Conservation (phyloP, 2,797 vertebrate species). For the Hydrophis major region DNA sequence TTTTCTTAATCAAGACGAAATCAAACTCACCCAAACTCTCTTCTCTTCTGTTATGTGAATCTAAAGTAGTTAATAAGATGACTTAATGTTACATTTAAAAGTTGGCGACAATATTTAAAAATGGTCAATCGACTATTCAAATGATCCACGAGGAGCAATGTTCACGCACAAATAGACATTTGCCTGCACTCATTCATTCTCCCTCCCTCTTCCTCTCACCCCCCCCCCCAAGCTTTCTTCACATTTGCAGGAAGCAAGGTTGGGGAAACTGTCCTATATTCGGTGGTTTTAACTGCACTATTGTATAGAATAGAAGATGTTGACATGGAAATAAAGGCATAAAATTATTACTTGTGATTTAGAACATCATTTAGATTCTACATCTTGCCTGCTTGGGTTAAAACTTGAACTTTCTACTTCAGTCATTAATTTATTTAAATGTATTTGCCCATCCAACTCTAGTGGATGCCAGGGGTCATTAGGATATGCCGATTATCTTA, state of each 20-base stretch:
- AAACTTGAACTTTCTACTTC: not conserved
- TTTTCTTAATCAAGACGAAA: slow-evolving; percentile 43
- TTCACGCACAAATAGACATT: not conserved
- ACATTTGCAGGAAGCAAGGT: not conserved
- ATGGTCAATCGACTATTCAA: not conserved
- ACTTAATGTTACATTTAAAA: not conserved
- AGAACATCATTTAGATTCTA: not conserved
- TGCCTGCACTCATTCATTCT: not conserved
- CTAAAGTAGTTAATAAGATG: not conserved
- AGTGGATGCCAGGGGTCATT: not conserved
- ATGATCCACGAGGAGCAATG: not conserved
- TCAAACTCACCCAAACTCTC: not conserved
- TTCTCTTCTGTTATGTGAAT: not conserved
- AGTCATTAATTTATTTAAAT: not conserved
- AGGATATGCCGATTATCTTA: not conserved
- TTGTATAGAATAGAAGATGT: not conserved
- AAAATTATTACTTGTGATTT: not conserved
- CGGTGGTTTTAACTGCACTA: not conserved
- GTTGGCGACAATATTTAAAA: not conserved
- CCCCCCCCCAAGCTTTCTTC: not conserved
- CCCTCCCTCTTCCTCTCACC: too few species aligned
- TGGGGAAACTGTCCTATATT: not conserved
- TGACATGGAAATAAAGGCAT: not conserved
- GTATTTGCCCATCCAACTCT: not conserved
- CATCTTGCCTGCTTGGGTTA: not conserved